These are phyloP conservation scores for Aurelia coerulea DNA, from an alignment of 30 jellyfish, hydroid and myxozoan species.

Conservation along the genomic window DNA sequence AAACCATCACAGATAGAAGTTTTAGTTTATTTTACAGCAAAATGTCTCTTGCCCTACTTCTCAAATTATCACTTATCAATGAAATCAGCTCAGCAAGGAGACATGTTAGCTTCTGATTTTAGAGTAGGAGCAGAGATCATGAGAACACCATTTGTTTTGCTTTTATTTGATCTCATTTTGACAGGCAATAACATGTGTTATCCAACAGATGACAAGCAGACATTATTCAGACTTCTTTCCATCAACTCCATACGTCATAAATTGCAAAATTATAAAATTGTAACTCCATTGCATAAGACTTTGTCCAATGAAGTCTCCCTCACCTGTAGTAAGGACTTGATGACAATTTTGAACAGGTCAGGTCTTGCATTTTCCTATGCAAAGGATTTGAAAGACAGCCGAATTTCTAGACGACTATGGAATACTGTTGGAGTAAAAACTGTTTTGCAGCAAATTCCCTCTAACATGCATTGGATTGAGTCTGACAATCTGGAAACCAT, in stretches of 20 bases:
- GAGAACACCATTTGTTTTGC: background rate
- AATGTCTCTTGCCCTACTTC: constrained; percentile 4
- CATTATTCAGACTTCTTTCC: constrained; percentile 15
- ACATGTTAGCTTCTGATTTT: background rate
- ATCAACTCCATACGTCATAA: constrained; percentile 13
- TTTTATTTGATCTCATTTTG: constrained; percentile 19
- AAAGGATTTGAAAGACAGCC: constrained; percentile 39
- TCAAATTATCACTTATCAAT: background rate
- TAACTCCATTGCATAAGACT: constrained; percentile 20
- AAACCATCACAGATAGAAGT: constrained; percentile 8
- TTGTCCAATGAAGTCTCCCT: too few relatives aligned
- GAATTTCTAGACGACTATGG: constrained; percentile 20
- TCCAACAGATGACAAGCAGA: background rate
- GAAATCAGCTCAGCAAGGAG: background rate
- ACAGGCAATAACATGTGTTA: constrained; percentile 1
- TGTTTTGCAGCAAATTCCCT: background rate
- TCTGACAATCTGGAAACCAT: constrained; percentile 30
- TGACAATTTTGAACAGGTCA: constrained; percentile 16
- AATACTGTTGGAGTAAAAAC: constrained; percentile 21
- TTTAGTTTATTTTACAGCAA: constrained; percentile 11
- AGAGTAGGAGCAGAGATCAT: constrained; percentile 22
- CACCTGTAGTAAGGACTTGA: background rate
- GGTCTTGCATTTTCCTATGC: constrained; percentile 34
- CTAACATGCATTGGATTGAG: constrained; percentile 37
- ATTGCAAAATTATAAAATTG: background rate